Evolutionary conservation across 2,113 vertebrate genomes (phyloP).

Genomic region (Dicaeum eximium): DNA sequence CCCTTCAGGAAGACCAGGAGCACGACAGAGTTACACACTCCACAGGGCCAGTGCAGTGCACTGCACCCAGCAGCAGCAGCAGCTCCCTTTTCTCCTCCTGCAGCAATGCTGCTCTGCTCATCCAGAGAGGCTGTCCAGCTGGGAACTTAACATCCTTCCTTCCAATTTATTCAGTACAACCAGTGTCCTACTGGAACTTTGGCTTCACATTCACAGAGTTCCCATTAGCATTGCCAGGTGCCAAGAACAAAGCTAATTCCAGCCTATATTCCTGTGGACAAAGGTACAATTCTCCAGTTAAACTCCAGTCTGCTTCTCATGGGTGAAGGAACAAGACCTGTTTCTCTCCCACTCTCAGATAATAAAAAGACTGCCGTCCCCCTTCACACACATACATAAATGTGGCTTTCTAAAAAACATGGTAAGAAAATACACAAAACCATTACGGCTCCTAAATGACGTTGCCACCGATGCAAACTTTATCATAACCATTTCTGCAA

Average conservation of each 20-base stretch:
- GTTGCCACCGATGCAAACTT: neutral
- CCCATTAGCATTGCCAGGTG: neutral
- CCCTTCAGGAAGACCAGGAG: neutral
- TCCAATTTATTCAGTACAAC: neutral
- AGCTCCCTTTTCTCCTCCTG: neutral
- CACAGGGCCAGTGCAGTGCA: neutral
- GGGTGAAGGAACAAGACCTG: neutral
- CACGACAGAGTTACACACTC: neutral
- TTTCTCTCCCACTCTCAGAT: neutral
- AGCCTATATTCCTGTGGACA: neutral
- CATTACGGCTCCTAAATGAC: neutral
- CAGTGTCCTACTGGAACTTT: neutral
- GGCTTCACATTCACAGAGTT: neutral
- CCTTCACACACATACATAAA: neutral
- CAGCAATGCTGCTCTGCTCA: neutral
- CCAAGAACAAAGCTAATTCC: constrained; percentile 18
- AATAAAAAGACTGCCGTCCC: neutral
- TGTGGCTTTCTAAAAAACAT: constrained; percentile 22
- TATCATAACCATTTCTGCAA: constrained; percentile 23
- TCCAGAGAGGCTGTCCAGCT: neutral
- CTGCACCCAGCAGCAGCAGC: neutral
- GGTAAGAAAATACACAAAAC: constrained; percentile 6
- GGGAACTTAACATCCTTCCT: neutral
- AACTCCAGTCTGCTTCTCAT: neutral
- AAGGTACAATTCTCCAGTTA: neutral